Evolutionary conservation across 2,888 invertebrate genomes (phyloP), one percentile per base, ranked within the genome.

Genomic region (Carpatolechia fugitivella): DNA sequence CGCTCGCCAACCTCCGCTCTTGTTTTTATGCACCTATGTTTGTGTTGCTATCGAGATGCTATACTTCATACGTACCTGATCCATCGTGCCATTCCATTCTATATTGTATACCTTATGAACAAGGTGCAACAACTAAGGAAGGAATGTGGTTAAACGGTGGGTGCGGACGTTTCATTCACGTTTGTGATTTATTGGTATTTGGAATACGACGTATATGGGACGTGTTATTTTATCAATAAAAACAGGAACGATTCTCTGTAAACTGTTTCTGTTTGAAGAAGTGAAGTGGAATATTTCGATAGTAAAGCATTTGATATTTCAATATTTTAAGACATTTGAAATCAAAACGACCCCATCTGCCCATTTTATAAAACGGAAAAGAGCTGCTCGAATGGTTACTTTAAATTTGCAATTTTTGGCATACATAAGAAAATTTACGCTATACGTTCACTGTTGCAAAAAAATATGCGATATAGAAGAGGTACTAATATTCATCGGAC

Each of bases 91-190:
- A 50, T 8, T 33, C 44, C 11, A 61, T 29, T 55, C 38, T 58
- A 29, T 56, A 55, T 55, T 51, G 36, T 55, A 55, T 50, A 18
- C 33, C 50, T 20, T 6, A 35, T 6, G 41, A 44, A 50, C 55
- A 50, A 50, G 55, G 49, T 50, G 50, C 55, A 55, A 33, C 24
- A 20, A 24, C 36, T 30, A 6, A 41, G 56, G 56, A 6, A 41
- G 56, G 56, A 56, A 56, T 56, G 56, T 68, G 66, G 67, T 69
- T 77, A 72, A 83, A 82, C 76, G 72, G 75, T 78, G 67, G 74
- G 73, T 76, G 72, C 78, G 76, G 71, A 70, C 70, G 69, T 80
- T 85, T 84, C 85, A 85, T 85, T 85, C 83, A 85, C 72, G 76
- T 81, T 75, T 72, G 76, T 74, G 74, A 68, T 70, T 66, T 72